Conservation (phyloP, 1,140 invertebrate species). For the Euglossa dilemma region DNA sequence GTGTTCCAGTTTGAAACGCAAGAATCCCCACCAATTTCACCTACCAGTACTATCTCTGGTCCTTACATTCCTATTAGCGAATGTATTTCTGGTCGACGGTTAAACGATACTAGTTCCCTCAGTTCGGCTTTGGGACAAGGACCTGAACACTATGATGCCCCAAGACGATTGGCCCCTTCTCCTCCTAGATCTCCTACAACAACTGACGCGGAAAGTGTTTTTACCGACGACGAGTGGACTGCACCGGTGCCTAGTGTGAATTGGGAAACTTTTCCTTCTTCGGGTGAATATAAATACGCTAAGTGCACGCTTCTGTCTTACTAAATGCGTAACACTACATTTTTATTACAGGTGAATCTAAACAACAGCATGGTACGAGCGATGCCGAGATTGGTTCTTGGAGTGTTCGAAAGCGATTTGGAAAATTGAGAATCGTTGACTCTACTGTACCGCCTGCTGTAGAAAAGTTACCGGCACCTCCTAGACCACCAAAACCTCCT, state of each 20-base stretch:
- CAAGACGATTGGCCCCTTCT: constrained; percentile 77
- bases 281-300: constrained; percentile 30
- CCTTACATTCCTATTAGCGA: constrained; percentile 94
- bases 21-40: constrained; percentile 85
- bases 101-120: constrained; percentile 79
- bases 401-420: constrained; percentile 84
- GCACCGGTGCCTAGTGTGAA: constrained; percentile 80
- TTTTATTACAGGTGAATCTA: constrained; percentile 66
- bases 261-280: constrained; percentile 83
- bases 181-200: constrained; percentile 80
- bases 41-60: constrained; percentile 85
- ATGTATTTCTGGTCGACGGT: constrained; percentile 92
- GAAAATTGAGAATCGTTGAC: constrained; percentile 82
- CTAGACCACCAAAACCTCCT: constrained; percentile 90
- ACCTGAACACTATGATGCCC: constrained; percentile 79
- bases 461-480: constrained; percentile 83
- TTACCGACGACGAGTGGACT: constrained; percentile 76
- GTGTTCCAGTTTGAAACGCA: constrained; percentile 80
- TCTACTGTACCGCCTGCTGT: constrained; percentile 62
- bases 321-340: constrained; percentile 1
- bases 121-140: constrained; percentile 75
- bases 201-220: constrained; percentile 80
- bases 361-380: constrained; percentile 82
- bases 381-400: constrained; percentile 84
- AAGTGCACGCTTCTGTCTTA: background rate